Base-by-base conservation (phyloP, 2,113 vertebrate species). In the Odocoileus hemionus region DNA sequence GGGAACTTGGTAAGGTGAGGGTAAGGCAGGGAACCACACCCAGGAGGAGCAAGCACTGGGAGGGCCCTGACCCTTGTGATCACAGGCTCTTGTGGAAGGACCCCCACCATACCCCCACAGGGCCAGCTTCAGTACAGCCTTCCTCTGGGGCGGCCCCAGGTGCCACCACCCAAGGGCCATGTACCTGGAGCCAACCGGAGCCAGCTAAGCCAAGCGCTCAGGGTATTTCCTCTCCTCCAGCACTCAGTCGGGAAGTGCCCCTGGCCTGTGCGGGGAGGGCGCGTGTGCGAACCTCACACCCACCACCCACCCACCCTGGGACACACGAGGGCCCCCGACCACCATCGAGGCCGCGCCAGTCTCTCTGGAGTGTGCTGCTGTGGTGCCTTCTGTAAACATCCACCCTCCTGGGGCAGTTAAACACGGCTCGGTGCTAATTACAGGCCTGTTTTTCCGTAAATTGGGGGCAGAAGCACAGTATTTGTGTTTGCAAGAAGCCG, bases 281-380 rank as follows among this genome's bases (percentile, higher is more conserved):
- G 26, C 26, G 1, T 74, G n/a, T 23, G n/a, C 19, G 58, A 50
- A n/a, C 25, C 89, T 61, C 33, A 19, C 3, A n/a, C 33, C 57
- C 50, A 7, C 19, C 21, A 2, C 6, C 64, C 25, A 10, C 21
- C 54, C 9, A 47, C 30, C 16, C 47, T 16, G 1, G 6, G 61
- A 79, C 6, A 3, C 45, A 33, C 0, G 0, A 30, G 33, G 43
- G 26, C 21, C 50, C 26, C 47, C 0, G 21, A n/a, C 9, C 4
- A 25, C 23, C 5, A 2, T 14, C 2, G 17, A 28, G 12, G 67
- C 16, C 0, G 0, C 25, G 21, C 87, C 4, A 26, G 30, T 21
- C 1, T 13, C 67, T 43, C 76, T 5, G 4, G 1, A 21, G 7
- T 0, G 0, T n/a, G 33, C 79, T 13, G 36, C 43, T 28, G 23